Conservation (phyloP, 2,797 vertebrate species). For the Sylvia borin region DNA sequence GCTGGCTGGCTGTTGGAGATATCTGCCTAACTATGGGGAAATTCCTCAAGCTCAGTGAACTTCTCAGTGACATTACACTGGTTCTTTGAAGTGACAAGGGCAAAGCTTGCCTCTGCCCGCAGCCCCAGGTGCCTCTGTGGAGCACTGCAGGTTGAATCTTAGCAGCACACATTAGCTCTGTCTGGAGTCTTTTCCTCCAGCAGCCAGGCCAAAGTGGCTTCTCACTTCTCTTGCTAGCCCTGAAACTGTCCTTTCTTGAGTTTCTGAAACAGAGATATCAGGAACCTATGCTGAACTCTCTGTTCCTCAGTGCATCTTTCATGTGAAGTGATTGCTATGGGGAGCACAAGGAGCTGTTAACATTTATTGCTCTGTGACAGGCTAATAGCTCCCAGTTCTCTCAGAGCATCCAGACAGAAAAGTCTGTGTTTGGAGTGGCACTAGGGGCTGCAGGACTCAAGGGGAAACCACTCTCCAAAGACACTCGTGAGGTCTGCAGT, state of each 20-base stretch:
- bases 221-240: not conserved
- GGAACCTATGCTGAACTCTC: not conserved
- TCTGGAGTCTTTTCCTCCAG: not conserved
- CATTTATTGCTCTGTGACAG: not conserved
- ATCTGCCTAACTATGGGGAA: not conserved
- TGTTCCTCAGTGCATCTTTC: not conserved
- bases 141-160: not conserved
- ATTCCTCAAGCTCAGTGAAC: conserved; percentile 40
- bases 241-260: not conserved
- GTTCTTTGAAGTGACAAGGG: not conserved
- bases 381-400: not conserved
- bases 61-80: not conserved
- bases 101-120: not conserved
- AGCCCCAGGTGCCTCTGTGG: not conserved
- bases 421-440: not conserved
- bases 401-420: not conserved
- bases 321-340: not conserved
- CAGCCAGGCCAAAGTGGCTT: not conserved
- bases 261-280: not conserved
- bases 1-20: not conserved
- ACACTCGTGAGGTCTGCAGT: not conserved
- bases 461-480: not conserved
- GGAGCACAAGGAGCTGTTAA: not conserved
- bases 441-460: not conserved
- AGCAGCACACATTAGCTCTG: not conserved